phyloP scores from a whole-genome alignment of 2,113 vertebrate species.

The Labeo catla region DNA sequence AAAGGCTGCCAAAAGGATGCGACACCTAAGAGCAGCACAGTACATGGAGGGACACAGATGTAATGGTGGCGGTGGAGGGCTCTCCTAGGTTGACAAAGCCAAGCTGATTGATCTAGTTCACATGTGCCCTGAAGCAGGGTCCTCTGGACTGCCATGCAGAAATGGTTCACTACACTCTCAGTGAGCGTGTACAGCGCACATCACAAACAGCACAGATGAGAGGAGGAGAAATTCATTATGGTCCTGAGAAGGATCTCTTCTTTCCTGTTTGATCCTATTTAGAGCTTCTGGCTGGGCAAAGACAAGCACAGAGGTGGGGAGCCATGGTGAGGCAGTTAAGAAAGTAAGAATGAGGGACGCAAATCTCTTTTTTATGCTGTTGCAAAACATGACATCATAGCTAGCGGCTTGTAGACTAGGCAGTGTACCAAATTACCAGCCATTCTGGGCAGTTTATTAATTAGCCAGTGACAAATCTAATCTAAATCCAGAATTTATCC shows the following conservation, averaged over 20 bases:
- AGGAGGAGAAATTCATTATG: constrained; percentile 41
- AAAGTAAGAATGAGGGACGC: background rate
- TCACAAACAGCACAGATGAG: constrained; percentile 33
- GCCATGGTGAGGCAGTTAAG: background rate
- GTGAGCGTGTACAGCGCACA: constrained; percentile 43
- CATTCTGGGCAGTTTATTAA: background rate
- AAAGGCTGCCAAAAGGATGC: constrained; percentile 43
- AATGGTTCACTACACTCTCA: constrained; percentile 50
- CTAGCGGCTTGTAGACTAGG: background rate
- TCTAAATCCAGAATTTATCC: constrained; percentile 1
- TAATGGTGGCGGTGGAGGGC: constrained; percentile 31
- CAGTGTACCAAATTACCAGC: constrained; percentile 1
- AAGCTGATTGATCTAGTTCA: constrained; percentile 75
- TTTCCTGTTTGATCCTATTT: background rate
- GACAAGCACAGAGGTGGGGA: background rate
- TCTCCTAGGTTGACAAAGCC: constrained; percentile 62
- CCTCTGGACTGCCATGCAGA: constrained; percentile 42
- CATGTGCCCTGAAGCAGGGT: constrained; percentile 59
- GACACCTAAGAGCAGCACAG: constrained; percentile 35
- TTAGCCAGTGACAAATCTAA: constrained; percentile 18
- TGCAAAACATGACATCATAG: constrained; percentile 9
- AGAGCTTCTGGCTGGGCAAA: background rate
- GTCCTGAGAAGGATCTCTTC: constrained; percentile 23
- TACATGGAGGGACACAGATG: constrained; percentile 35
- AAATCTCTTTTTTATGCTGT: background rate